Evolutionary conservation across 2,113 vertebrate species (phyloP).

Genomic region (Phrynosoma platyrhinos): DNA sequence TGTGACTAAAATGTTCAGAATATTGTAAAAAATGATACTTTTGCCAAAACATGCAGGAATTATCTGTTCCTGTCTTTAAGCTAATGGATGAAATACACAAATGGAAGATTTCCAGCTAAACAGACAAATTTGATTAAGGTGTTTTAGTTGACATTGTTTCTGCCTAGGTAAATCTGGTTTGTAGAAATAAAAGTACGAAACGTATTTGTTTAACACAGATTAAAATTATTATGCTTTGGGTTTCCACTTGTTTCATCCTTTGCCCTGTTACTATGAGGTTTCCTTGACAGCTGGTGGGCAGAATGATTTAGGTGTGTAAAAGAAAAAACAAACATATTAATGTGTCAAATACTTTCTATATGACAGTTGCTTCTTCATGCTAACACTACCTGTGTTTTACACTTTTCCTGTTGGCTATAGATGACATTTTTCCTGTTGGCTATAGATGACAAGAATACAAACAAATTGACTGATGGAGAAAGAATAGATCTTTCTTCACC

Average conservation of each 20-base stretch:
- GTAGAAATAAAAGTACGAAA: not conserved
- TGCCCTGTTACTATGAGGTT: not conserved
- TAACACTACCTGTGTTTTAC: not conserved
- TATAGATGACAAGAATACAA: not conserved
- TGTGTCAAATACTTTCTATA: not conserved
- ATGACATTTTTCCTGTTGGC: not conserved
- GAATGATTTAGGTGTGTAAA: not conserved
- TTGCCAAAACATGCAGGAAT: constrained; percentile 24
- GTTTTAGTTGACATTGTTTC: not conserved
- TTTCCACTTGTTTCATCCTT: not conserved
- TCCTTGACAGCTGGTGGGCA: not conserved
- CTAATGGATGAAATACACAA: not conserved
- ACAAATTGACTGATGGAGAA: not conserved
- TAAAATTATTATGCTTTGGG: not conserved
- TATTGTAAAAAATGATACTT: constrained; percentile 1
- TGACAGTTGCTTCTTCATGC: not conserved
- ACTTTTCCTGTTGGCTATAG: not conserved
- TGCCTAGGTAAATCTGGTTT: fast-evolving
- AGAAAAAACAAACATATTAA: not conserved
- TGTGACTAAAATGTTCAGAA: constrained; percentile 28
- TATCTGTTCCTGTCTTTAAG: not conserved
- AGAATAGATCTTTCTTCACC: not conserved
- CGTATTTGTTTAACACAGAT: not conserved
- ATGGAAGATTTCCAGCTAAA: not conserved
- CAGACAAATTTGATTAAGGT: constrained; percentile 10